Base-by-base conservation (phyloP, 2,113 vertebrate genomes). In the Thinocorus orbignyianus region DNA sequence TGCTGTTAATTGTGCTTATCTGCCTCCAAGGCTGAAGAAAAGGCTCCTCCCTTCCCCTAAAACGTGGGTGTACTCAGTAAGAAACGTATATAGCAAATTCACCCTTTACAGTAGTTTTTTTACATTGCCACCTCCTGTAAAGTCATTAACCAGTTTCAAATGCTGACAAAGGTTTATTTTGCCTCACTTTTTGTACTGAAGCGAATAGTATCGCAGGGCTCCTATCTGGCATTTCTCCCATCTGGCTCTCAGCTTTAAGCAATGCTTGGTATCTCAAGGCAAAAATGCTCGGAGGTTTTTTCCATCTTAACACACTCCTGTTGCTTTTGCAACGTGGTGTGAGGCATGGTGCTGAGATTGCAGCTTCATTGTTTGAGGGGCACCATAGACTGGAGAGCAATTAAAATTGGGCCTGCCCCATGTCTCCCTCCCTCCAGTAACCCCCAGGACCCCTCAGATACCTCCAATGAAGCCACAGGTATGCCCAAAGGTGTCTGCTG, bases 401-500 rank as follows among this genome's bases (percentile, higher is more conserved):
- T 7, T 41, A 37, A 71, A 71, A 44, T 5, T 13, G 51, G 57
- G 51, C n/a, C 72, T 58, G 54, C 6, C 28, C 28, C 3, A 0
- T 25, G 37, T 22, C 20, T 86, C 4, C 6, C 10, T 55, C 30
- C 10, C 51, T 52, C 26, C 81, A 89, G 62, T 11, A 24, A 6
- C 15, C 11, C 42, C 11, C 41, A 31, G 66, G 20, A 72, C 39
- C 31, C 6, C 25, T 69, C 18, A 1, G 8, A 64, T 57, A 42
- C 5, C 28, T 73, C 22, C 2, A 12, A 14, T 4, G 2, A n/a
- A 62, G 37, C 30, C 58, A 13, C 46, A 13, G 72, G n/a, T 5
- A 0, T 19, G 39, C 17, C 44, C 69, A 26, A 35, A 52, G 46
- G 33, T 0, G 0, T 30, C n/a, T n/a, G n/a, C 20, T 6, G 3